Percentiles rank a stretch among this genome's conserved stretches.
These are phyloP conservation scores for Hylyphantes graminicola DNA, from an alignment of 1,140 invertebrate genomes.

Conservation along the genomic window DNA sequence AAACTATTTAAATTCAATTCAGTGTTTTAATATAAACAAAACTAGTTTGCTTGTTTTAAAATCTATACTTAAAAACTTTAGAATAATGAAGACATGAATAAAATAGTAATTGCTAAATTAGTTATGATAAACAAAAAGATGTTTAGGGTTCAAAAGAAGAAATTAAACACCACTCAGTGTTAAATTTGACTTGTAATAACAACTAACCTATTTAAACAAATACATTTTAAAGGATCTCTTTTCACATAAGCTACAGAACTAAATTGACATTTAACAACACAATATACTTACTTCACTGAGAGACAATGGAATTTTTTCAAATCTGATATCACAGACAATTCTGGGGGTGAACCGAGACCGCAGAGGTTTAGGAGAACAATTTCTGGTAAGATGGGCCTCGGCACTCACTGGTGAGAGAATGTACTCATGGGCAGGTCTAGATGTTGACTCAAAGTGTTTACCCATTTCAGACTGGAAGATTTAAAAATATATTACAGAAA, in stretches of 20 bases:
- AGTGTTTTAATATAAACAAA: not conserved
- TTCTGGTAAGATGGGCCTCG: conserved; percentile 84
- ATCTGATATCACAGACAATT: conserved; percentile 84
- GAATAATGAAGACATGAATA: too few relatives aligned
- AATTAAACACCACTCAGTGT: too few relatives aligned
- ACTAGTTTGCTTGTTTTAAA: too few relatives aligned
- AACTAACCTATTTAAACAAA: too few relatives aligned
- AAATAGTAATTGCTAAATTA: too few relatives aligned
- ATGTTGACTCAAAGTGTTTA: conserved; percentile 66
- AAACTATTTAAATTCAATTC: not conserved
- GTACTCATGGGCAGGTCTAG: conserved; percentile 71
- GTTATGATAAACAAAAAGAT: too few relatives aligned
- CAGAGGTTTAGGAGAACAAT: conserved; percentile 83
- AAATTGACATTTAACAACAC: too few relatives aligned
- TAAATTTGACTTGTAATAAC: too few relatives aligned
- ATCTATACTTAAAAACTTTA: too few relatives aligned
- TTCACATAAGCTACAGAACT: too few relatives aligned
- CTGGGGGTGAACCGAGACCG: conserved; percentile 80
- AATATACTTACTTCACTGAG: conserved; percentile 74
- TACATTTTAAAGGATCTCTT: too few relatives aligned
- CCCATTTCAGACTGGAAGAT: conserved; percentile 72
- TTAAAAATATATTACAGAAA: conserved; percentile 22
- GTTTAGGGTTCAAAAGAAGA: too few relatives aligned
- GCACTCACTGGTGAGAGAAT: conserved; percentile 85
- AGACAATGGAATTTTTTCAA: conserved; percentile 84